phyloP scores from a whole-genome alignment of 2,888 invertebrate genomes.

The Meliscaeva auricollis region DNA sequence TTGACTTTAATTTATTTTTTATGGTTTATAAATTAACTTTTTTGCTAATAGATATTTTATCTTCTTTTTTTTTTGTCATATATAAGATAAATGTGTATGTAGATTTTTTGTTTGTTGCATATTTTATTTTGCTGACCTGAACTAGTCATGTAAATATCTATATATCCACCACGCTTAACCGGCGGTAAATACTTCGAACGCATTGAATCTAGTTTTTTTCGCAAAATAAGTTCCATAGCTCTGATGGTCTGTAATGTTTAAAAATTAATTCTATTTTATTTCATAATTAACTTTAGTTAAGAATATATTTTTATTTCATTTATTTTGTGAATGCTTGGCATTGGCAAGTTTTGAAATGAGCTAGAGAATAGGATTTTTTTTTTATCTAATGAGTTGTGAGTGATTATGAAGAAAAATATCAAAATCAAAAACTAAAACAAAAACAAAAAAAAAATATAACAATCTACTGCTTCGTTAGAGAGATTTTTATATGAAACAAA shows the following conservation, averaged over 20 bases:
- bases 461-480: not conserved
- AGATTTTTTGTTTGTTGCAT: not conserved
- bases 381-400: constrained; percentile 71
- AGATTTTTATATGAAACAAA: not conserved
- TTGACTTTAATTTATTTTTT: constrained; percentile 44
- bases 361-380: constrained; percentile 83
- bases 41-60: not conserved
- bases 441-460: constrained; percentile 47
- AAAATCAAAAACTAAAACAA: no score
- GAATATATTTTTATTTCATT: not conserved
- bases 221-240: constrained; percentile 91
- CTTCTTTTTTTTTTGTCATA: constrained; percentile 8
- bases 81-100: constrained; percentile 46
- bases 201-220: constrained; percentile 89
- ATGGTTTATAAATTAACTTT: constrained; percentile 44
- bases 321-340: not conserved
- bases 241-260: constrained; percentile 87
- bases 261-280: constrained; percentile 55
- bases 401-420: constrained; percentile 46
- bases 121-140: constrained; percentile 89
- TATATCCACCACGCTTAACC: constrained; percentile 91
- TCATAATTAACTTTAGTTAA: constrained; percentile 14
- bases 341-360: constrained; percentile 14
- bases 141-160: constrained; percentile 94
- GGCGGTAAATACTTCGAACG: constrained; percentile 93